Base-by-base conservation (phyloP, 1,140 invertebrate species). In the Venturia canescens region DNA sequence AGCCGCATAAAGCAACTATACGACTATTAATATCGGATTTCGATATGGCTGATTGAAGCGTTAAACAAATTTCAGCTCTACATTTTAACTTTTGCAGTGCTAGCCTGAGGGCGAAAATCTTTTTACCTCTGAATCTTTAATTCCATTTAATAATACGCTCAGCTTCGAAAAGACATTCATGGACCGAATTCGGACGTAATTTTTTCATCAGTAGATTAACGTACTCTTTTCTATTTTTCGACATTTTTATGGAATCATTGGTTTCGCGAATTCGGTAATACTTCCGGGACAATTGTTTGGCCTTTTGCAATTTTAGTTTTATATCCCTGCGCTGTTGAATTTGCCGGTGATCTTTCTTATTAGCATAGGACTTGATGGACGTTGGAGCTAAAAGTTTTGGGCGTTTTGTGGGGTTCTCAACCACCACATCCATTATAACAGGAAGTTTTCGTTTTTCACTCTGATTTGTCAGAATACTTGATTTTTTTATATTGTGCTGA, bases 121-220 rank as follows among this genome's bases (percentile, higher is more conserved):
- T n/a, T 53, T 53, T 53, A 53, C 50, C 50, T 53, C 50, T 53
- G 3, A 53, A 16, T 53, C n/a, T 53, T 16, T 5, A 53, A 53
- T 15, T 53, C 50, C 50, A 53, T 53, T 53, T 53, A 53, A 53
- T 53, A n/a, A 53, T 53, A 53, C 50, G 50, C 50, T 53, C 50
- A 53, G 50, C 50, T 53, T 53, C 50, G 15, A 53, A 53, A n/a
- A 53, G 50, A n/a, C 11, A 53, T 53, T 53, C 50, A 53, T 11
- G 2, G n/a, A 53, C n/a, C n/a, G 50, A 53, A 53, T 53, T 3
- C 50, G 13, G 11, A 53, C 50, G 50, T 53, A 53, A 53, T 53
- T 53, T 53, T 53, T 53, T 3, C 50, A n/a, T 53, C n/a, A 53
- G 15, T 53, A 3, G 50, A 3, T 13, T 53, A 2, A 53, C 50